phyloP scores from a whole-genome alignment of 2,888 invertebrate genomes.

The Drosophila atripex region DNA sequence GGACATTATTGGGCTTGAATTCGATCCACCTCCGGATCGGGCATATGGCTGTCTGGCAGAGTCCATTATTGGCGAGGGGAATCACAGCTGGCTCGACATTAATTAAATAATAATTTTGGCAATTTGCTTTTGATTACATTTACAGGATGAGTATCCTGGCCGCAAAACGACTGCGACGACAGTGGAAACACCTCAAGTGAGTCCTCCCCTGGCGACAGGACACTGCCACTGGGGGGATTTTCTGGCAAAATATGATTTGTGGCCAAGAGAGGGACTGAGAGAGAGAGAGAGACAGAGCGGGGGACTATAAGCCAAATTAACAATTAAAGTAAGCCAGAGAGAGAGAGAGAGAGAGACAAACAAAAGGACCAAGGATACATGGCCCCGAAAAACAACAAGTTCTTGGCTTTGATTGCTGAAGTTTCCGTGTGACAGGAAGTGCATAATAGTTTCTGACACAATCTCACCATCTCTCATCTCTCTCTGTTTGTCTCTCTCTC shows the following conservation, averaged over 20 bases:
- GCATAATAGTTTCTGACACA: constrained; percentile 37
- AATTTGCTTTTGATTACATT: constrained; percentile 62
- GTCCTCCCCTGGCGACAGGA: constrained; percentile 11
- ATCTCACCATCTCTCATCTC: constrained; percentile 3
- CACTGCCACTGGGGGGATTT: not conserved
- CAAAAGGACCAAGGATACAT: constrained; percentile 30
- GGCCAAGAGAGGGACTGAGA: constrained; percentile 25
- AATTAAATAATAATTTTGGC: constrained; percentile 66
- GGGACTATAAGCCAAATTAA: constrained; percentile 71
- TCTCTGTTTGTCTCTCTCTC: too few species aligned
- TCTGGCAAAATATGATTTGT: constrained; percentile 54
- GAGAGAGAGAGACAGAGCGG: constrained; percentile 14
- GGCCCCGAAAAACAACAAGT: constrained; percentile 9
- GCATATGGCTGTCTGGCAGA: constrained; percentile 25
- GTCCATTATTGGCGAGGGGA: constrained; percentile 12
- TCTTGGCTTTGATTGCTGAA: constrained; percentile 48
- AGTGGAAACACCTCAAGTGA: constrained; percentile 39
- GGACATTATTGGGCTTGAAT: not conserved
- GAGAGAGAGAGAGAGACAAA: constrained; percentile 8
- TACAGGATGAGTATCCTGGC: constrained; percentile 26
- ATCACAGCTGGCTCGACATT: constrained; percentile 43
- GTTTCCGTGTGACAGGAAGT: constrained; percentile 42
- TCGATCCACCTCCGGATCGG: not conserved
- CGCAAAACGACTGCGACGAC: constrained; percentile 63
- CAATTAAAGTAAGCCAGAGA: constrained; percentile 62